These are phyloP conservation scores for Zygaena filipendulae DNA, from an alignment of 2,888 invertebrate genomes.

Conservation along the genomic window DNA sequence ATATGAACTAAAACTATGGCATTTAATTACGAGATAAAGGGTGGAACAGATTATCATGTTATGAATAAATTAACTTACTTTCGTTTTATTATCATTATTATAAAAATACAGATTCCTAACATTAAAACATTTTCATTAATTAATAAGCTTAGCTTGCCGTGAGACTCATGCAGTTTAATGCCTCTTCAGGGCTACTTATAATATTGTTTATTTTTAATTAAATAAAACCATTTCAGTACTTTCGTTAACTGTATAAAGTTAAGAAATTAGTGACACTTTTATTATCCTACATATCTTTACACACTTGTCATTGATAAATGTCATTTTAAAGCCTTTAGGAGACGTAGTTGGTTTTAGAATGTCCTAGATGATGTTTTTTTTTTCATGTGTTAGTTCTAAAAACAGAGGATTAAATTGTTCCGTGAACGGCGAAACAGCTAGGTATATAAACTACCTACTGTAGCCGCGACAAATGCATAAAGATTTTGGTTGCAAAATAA, in stretches of 20 bases:
- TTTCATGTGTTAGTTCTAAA: no score
- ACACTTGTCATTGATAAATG: no score
- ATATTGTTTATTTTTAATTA: slow-evolving; percentile 4
- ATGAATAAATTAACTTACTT: slow-evolving; percentile 33
- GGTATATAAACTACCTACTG: no score
- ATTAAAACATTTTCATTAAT: slow-evolving; percentile 38
- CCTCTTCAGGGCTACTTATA: slow-evolving; percentile 45
- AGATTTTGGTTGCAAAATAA: no score
- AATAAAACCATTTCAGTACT: slow-evolving; percentile 2
- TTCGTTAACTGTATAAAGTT: background rate
- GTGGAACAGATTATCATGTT: slow-evolving; percentile 33
- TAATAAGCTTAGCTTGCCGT: slow-evolving; percentile 57
- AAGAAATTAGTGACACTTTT: background rate
- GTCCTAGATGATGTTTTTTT: no score
- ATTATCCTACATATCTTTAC: no score
- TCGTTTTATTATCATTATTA: slow-evolving; percentile 54
- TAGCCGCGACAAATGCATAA: no score
- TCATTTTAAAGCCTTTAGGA: no score
- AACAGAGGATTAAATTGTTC: no score
- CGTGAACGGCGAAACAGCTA: no score
- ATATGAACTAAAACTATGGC: slow-evolving; percentile 26
- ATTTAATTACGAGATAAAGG: slow-evolving; percentile 29
- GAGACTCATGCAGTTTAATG: slow-evolving; percentile 50
- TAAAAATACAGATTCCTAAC: slow-evolving; percentile 65
- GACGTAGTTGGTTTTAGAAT: no score